Evolutionary conservation across 2,113 vertebrate genomes (phyloP), one percentile per base, ranked within the genome.

Genomic region (Oriolus oriolus): DNA sequence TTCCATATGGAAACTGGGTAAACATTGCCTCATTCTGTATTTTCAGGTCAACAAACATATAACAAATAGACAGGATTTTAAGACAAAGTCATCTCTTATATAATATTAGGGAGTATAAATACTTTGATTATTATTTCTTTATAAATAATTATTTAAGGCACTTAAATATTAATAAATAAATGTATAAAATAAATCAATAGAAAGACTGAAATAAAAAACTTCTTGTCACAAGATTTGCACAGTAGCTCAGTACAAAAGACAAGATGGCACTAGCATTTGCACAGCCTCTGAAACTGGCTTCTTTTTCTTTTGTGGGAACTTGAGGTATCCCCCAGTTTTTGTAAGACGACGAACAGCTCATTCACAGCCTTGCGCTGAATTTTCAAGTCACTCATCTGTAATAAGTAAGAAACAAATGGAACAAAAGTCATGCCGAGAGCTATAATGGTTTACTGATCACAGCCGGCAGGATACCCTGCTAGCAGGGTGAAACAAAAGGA

Each of bases 151-250:
- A 92, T 93, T 95, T 91, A 86, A 96, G 95, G 78, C 61, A 91
- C 37, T 98, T 98, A 98, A 98, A 98, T 98, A 98, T 84, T 70
- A 98, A 98, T 98, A 98, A 98, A 98, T 98, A 98, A 57, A 70
- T 80, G 90, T 92, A 96, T 80, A 95, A 91, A 97, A n/a, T n/a
- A 96, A 63, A 33, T 92, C 70, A 94, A 69, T 87, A 50, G 91
- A 65, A 70, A 24, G 5, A 70, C 6, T n/a, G 7, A 93, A 57
- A 71, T 39, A 3, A 13, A 70, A 94, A 92, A 83, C 57, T 11
- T 17, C 53, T 76, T 92, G 64, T 68, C 63, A 21, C 18, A 52
- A 53, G 66, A 70, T 23, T 75, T 63, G 57, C 79, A 56, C 31
- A 44, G 22, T 54, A 86, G 35, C 21, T 83, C 66, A 35, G 68